These are phyloP conservation scores for Argopecten irradians DNA, from an alignment of 1,140 invertebrate genomes.

Conservation along the genomic window DNA sequence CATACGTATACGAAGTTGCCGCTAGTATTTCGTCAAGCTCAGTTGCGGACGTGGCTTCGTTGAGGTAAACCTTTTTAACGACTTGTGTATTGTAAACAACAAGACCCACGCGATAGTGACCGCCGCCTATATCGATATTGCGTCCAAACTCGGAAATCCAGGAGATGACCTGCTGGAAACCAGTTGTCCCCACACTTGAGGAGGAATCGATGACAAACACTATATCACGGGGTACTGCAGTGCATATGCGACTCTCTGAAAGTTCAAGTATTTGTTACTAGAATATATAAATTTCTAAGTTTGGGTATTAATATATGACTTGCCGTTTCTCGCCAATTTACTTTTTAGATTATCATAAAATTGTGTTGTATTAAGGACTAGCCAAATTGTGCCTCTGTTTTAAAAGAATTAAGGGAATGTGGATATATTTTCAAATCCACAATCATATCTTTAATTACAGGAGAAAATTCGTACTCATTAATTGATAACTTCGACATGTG, in stretches of 20 bases:
- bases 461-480: too few relatives aligned
- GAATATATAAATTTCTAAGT: too few relatives aligned
- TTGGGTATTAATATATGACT: too few relatives aligned
- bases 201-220: slow-evolving; percentile 67
- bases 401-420: too few relatives aligned
- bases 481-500: too few relatives aligned
- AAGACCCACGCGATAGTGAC: slow-evolving; percentile 59
- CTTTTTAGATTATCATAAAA: too few relatives aligned
- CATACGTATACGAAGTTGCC: slow-evolving; percentile 62
- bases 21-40: slow-evolving; percentile 59
- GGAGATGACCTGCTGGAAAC: slow-evolving; percentile 63
- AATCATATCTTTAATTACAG: too few relatives aligned
- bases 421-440: too few relatives aligned
- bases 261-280: neutral
- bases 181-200: slow-evolving; percentile 62
- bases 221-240: slow-evolving; percentile 48
- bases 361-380: too few relatives aligned
- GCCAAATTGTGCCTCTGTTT: too few relatives aligned
- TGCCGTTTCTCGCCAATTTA: too few relatives aligned
- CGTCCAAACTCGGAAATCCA: slow-evolving; percentile 64
- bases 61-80: slow-evolving; percentile 63
- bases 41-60: slow-evolving; percentile 47
- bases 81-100: slow-evolving; percentile 66
- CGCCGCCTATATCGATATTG: slow-evolving; percentile 62
- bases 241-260: slow-evolving; percentile 7